A percentile compares a stretch with the other conserved stretches of the same genome.
These are phyloP conservation scores for Phrynosoma blainvillii DNA, from an alignment of 2,113 vertebrate genomes.

Conservation along the genomic window DNA sequence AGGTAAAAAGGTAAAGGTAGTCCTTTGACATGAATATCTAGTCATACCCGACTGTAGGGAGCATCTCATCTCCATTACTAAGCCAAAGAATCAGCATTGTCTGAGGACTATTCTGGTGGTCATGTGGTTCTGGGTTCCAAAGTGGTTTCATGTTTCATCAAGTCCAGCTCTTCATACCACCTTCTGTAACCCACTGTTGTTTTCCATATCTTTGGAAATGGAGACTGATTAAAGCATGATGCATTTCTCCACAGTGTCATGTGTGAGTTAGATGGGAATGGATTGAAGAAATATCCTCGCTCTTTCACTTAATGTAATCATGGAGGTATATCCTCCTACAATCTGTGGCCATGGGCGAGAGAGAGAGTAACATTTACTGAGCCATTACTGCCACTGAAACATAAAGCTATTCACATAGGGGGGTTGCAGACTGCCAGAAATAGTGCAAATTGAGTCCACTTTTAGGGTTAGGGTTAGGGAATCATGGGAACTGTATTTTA, in stretches of 20 bases:
- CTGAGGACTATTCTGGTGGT: too few species aligned
- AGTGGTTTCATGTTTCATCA: too few species aligned
- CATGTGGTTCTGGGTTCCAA: too few species aligned
- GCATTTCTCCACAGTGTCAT: conserved; percentile 16
- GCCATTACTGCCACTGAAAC: neutral
- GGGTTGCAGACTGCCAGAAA: too few species aligned
- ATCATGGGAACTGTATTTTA: too few species aligned
- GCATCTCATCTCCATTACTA: too few species aligned
- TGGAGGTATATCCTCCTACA: neutral
- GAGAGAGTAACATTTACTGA: conserved; percentile 18
- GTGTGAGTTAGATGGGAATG: neutral
- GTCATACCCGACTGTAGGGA: too few species aligned
- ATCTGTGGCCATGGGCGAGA: neutral
- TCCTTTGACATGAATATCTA: too few species aligned
- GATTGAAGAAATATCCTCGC: neutral
- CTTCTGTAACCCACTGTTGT: neutral
- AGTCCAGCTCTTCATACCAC: neutral
- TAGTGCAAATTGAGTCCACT: too few species aligned
- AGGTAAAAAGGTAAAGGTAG: too few species aligned
- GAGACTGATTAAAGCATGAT: neutral
- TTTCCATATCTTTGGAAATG: neutral
- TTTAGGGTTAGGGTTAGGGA: too few species aligned
- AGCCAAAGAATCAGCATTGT: too few species aligned
- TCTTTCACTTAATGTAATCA: conserved; percentile 9
- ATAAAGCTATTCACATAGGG: neutral